These are phyloP conservation scores for Cerastoderma edule DNA, from an alignment of 2,888 invertebrate genomes.

Conservation along the genomic window DNA sequence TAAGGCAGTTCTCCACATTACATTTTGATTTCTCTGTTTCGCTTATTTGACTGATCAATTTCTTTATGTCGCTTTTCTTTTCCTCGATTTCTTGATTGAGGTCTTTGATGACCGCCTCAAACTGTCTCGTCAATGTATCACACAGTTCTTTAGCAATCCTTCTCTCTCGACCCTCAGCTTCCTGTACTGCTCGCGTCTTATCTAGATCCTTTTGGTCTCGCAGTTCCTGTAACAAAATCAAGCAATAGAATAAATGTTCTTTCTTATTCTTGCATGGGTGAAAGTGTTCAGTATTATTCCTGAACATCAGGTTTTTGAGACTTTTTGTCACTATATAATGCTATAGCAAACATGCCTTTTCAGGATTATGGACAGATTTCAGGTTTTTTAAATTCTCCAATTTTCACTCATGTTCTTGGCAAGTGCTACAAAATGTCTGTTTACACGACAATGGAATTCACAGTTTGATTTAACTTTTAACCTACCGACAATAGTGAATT, in stretches of 20 bases:
- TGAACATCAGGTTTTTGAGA: too few relatives aligned
- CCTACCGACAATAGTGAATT: too few relatives aligned
- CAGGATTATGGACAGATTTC: too few relatives aligned
- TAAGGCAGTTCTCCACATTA: slow-evolving; percentile 64
- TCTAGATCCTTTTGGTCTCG: slow-evolving; percentile 64
- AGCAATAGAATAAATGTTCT: background rate
- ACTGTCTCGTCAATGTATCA: slow-evolving; percentile 57
- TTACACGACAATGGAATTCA: too few relatives aligned
- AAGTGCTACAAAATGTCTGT: background rate
- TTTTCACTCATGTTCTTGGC: too few relatives aligned
- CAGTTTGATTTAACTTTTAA: too few relatives aligned
- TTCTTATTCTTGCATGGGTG: background rate
- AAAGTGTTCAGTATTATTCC: too few relatives aligned
- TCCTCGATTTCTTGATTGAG: slow-evolving; percentile 59
- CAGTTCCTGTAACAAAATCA: slow-evolving; percentile 40
- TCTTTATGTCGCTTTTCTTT: slow-evolving; percentile 49
- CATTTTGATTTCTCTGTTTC: slow-evolving; percentile 62
- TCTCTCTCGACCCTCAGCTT: slow-evolving; percentile 64
- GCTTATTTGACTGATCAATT: slow-evolving; percentile 49
- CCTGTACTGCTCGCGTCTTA: slow-evolving; percentile 64
- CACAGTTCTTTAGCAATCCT: slow-evolving; percentile 66
- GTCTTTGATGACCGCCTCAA: slow-evolving; percentile 59
- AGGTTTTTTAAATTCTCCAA: too few relatives aligned
- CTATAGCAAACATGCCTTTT: too few relatives aligned
- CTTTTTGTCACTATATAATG: too few relatives aligned